phyloP scores from a whole-genome alignment of 2,888 invertebrate genomes.

The Chrysomela aeneicollis region DNA sequence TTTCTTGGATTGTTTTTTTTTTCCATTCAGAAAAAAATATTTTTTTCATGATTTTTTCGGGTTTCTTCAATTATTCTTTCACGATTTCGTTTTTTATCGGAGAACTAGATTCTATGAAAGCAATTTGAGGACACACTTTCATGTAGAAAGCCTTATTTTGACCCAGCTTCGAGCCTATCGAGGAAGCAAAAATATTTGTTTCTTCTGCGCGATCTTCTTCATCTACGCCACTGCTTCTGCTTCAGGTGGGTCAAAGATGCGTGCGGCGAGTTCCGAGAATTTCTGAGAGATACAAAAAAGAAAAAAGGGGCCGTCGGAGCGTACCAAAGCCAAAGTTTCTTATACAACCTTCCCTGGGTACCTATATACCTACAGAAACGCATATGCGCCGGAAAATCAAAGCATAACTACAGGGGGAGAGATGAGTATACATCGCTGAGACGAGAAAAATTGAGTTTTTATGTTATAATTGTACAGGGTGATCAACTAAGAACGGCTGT shows the following conservation, averaged over 20 bases:
- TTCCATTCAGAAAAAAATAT: too few relatives aligned
- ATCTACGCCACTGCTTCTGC: background rate
- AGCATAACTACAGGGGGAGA: background rate
- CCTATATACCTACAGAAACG: slow-evolving; percentile 1
- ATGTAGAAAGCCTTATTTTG: too few relatives aligned
- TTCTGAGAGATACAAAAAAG: background rate
- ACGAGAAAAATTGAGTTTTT: background rate
- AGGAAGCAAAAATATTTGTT: background rate
- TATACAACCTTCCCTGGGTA: background rate
- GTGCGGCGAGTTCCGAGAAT: slow-evolving; percentile 9
- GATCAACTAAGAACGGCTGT: too few relatives aligned
- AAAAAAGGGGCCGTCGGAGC: background rate
- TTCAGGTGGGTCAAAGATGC: slow-evolving; percentile 11
- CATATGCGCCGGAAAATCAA: background rate
- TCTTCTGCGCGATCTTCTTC: background rate
- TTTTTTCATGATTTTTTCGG: too few relatives aligned
- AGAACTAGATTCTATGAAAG: too few relatives aligned
- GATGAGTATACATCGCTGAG: background rate
- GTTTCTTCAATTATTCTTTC: too few relatives aligned
- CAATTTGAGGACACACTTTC: too few relatives aligned
- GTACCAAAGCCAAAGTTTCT: background rate
- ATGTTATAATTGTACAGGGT: too few relatives aligned
- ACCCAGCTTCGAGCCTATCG: too few relatives aligned
- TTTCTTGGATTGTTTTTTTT: too few relatives aligned
- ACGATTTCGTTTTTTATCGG: too few relatives aligned